phyloP scores from a whole-genome alignment of 2,888 invertebrate species.

The Furcula furcula region DNA sequence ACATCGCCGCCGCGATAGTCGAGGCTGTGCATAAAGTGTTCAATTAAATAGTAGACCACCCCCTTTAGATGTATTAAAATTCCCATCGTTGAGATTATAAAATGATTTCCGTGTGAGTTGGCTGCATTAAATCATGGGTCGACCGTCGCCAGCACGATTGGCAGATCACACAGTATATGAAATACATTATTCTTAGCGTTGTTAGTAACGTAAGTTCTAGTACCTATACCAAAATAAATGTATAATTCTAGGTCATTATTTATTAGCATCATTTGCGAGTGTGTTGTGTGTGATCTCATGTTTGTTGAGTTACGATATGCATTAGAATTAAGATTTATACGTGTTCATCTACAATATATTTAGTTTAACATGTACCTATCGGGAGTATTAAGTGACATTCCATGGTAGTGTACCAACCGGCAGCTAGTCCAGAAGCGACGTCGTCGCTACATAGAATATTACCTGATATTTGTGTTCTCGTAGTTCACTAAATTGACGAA shows the following conservation, averaged over 20 bases:
- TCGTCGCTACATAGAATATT: conserved; percentile 46
- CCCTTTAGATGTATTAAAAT: conserved; percentile 61
- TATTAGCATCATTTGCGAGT: conserved; percentile 66
- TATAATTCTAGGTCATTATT: conserved; percentile 74
- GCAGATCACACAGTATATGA: conserved; percentile 51
- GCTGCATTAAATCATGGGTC: conserved; percentile 64
- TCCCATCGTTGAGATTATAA: conserved; percentile 77
- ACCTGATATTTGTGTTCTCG: conserved; percentile 39
- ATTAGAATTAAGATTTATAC: conserved; percentile 47
- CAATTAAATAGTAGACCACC: conserved; percentile 69
- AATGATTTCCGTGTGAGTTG: conserved; percentile 56
- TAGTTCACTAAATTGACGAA: conserved; percentile 39
- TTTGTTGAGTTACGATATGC: conserved; percentile 51
- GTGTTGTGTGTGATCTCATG: conserved; percentile 75
- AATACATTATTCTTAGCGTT: conserved; percentile 44
- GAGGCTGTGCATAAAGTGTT: conserved; percentile 81
- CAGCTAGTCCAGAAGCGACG: conserved; percentile 73
- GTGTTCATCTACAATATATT: conserved; percentile 58
- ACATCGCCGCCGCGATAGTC: conserved; percentile 64
- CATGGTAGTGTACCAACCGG: conserved; percentile 63
- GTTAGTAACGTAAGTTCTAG: conserved; percentile 61
- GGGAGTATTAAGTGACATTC: conserved; percentile 61
- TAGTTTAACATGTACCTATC: conserved; percentile 54
- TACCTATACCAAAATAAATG: conserved; percentile 75
- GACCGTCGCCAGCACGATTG: conserved; percentile 48